These are phyloP conservation scores for Pseudorectes ferrugineus DNA, from an alignment of 2,113 vertebrate species.

Conservation along the genomic window DNA sequence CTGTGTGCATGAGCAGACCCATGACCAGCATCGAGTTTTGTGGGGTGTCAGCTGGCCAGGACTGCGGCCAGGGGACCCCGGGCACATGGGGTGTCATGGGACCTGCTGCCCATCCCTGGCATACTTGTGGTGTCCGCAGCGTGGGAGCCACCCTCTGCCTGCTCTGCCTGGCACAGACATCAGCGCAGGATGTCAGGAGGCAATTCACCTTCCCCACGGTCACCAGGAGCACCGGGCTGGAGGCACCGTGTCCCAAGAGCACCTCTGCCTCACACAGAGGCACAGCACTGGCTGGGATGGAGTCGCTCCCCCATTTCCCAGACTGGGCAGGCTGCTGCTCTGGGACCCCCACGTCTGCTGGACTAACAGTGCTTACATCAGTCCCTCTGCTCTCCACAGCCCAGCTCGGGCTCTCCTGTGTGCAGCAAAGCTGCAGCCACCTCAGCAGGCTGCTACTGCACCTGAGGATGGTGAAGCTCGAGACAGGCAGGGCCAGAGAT, in stretches of 20 bases:
- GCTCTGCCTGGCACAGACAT: background rate
- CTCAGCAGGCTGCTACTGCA: background rate
- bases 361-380: no score
- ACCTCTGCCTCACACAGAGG: background rate
- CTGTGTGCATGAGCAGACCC: background rate
- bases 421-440: background rate
- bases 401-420: background rate
- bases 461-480: background rate
- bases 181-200: background rate
- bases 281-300: background rate
- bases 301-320: background rate
- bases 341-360: background rate
- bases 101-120: background rate
- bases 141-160: background rate
- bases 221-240: background rate
- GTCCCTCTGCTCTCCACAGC: background rate
- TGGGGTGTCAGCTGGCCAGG: background rate
- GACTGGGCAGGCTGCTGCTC: background rate
- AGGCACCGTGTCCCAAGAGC: background rate
- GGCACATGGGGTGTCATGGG: background rate
- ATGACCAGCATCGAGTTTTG: background rate
- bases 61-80: fast-evolving
- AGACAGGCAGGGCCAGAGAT: background rate
- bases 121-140: background rate
- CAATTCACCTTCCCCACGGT: background rate